phyloP scores from a whole-genome alignment of 2,888 invertebrate species.

The Linhomoeus sp. region DNA sequence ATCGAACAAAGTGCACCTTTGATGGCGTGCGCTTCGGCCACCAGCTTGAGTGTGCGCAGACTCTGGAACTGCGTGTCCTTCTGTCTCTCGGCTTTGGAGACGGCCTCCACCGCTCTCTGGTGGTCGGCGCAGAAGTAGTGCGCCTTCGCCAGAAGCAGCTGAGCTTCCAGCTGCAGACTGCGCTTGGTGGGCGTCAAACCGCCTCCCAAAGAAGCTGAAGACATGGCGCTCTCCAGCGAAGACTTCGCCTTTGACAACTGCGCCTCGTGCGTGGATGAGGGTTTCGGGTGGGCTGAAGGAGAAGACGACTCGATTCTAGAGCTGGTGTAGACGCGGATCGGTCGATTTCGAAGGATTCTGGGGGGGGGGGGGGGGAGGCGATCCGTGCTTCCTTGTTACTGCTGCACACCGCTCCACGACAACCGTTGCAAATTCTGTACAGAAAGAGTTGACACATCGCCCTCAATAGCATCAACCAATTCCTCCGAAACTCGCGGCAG shows the following conservation, averaged over 20 bases:
- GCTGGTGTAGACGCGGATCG: background rate
- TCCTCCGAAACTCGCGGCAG: background rate
- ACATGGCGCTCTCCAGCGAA: conserved; percentile 1
- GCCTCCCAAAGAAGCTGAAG: background rate
- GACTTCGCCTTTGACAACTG: background rate
- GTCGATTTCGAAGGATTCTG: background rate
- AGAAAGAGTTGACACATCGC: too few relatives aligned
- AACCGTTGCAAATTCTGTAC: too few relatives aligned
- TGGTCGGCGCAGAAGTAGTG: conserved; percentile 71
- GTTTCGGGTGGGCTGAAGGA: background rate
- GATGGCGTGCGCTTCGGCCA: conserved; percentile 88
- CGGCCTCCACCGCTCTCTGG: conserved; percentile 54
- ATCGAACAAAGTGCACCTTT: too few relatives aligned
- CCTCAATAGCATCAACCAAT: too few relatives aligned
- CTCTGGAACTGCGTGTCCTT: conserved; percentile 41
- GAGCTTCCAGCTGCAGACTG: conserved; percentile 38
- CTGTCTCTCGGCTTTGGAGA: conserved; percentile 54
- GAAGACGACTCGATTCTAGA: too few relatives aligned
- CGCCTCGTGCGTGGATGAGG: too few relatives aligned
- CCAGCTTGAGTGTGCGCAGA: conserved; percentile 67
- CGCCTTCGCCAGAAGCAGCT: conserved; percentile 68
- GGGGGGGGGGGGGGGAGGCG: too few relatives aligned
- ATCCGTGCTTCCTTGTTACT: too few relatives aligned
- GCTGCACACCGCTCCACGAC: too few relatives aligned
- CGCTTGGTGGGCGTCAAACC: conserved; percentile 26